These are phyloP conservation scores for Anomalospiza imberbis DNA, from an alignment of 2,797 vertebrate genomes.

Conservation along the genomic window DNA sequence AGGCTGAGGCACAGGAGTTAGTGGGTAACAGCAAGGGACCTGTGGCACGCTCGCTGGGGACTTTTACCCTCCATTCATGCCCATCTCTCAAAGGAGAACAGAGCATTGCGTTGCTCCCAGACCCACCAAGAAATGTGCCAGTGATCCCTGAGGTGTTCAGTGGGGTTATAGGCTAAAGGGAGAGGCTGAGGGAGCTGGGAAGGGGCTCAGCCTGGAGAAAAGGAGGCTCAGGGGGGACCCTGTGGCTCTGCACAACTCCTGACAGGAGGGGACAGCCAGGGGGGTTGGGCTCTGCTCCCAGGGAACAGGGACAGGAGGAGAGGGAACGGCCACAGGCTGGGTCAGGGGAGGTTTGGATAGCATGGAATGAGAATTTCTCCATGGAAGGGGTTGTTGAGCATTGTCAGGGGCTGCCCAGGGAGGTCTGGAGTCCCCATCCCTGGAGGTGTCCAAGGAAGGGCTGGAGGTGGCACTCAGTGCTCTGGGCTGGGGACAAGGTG, in stretches of 20 bases:
- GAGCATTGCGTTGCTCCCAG: background rate
- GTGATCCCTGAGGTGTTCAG: background rate
- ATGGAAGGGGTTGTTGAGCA: background rate
- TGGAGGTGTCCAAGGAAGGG: background rate
- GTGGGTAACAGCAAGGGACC: background rate
- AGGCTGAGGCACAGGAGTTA: conserved; percentile 74
- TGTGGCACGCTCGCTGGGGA: too few relatives aligned
- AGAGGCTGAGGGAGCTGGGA: background rate
- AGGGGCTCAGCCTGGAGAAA: background rate
- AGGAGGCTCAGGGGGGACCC: background rate
- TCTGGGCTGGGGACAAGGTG: background rate
- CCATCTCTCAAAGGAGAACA: accelerated
- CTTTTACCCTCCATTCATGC: background rate
- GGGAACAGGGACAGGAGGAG: background rate
- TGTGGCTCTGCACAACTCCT: background rate
- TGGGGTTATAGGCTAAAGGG: too few relatives aligned
- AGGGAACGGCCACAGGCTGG: accelerated
- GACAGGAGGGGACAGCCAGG: background rate
- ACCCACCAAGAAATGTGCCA: background rate
- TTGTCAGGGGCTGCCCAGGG: background rate
- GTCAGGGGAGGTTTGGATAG: background rate
- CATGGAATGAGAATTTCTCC: accelerated
- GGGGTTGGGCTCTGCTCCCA: accelerated
- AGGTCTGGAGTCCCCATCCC: background rate
- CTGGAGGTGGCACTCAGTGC: accelerated